phyloP scores from a whole-genome alignment of 1,140 invertebrate genomes.

The Bombus superbus region DNA sequence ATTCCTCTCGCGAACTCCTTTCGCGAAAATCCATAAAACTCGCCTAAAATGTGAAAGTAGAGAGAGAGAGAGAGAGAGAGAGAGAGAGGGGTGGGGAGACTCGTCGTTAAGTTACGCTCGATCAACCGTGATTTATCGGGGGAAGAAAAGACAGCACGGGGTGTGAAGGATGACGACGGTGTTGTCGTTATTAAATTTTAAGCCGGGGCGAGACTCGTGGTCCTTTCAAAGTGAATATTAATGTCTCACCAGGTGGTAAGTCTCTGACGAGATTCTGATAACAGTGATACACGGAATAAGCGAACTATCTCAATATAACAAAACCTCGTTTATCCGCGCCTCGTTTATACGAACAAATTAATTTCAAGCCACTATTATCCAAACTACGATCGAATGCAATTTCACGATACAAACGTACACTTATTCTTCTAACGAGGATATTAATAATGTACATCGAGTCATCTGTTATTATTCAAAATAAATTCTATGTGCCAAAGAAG shows the following conservation, averaged over 20 bases:
- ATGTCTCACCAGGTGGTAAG: neutral
- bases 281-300: neutral
- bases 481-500: too few species aligned
- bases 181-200: constrained; percentile 39
- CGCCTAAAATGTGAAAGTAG: too few species aligned
- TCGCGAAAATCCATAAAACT: neutral
- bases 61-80: too few species aligned
- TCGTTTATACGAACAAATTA: too few species aligned
- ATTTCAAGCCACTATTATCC: too few species aligned
- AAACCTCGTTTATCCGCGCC: too few species aligned
- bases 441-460: too few species aligned
- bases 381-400: too few species aligned
- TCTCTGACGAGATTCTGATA: constrained; percentile 16
- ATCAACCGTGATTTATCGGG: constrained; percentile 1
- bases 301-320: constrained; percentile 22
- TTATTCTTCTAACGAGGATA: too few species aligned
- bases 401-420: too few species aligned
- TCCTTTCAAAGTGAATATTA: constrained; percentile 25
- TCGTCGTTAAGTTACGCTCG: constrained; percentile 1
- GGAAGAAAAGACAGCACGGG: neutral
- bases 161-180: neutral
- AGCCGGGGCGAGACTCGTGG: too few species aligned
- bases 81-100: neutral
- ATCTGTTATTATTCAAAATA: too few species aligned
- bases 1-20: neutral